Base-by-base conservation (phyloP, 2,113 vertebrate species). In the Reinhardtius hippoglossoides region DNA sequence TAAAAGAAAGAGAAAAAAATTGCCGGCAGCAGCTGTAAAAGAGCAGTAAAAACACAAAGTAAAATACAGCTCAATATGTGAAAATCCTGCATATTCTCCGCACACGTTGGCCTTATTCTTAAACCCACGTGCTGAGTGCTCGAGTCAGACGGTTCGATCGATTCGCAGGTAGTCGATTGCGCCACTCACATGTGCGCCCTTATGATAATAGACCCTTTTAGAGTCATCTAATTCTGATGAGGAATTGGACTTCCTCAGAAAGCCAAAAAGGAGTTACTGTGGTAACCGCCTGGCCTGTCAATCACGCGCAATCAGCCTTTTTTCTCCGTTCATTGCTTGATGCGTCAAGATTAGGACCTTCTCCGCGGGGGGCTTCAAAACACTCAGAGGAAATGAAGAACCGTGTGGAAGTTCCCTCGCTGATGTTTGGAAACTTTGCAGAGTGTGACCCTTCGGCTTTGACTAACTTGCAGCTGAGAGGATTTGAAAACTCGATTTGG, bases 281-380 rank as follows among this genome's bases (percentile, higher is more conserved):
- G 94, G 94, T 90, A 94, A 95, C 94, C 69, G 80, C 84, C 88
- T 88, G 84, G 80, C 76, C 92, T 94, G 94, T 94, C 95, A 95
- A 95, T 95, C 94, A 95, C 92, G 83, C 21, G 93, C 94, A 95
- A 95, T 95, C 94, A 95, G 93, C 82, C 89, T 89, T 92, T 92
- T 91, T 90, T 82, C 88, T 89, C 84, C 88, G 87, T 89, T 92
- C 91, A 91, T 94, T 90, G 88, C 93, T 93, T 90, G 91, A 92
- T 92, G 92, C 89, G 87, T 93, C 90, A 87, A 94, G 93, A 95
- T 95, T 95, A 95, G 93, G 93, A 93, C 93, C 91, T 80, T 92
- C 94, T 74, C 93, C 0, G 20, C 65, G 82, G 93, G 95, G 93
- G 88, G 92, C 81, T 91, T 80, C 81, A 86, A 90, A 91, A 92